phyloP scores from a whole-genome alignment of 2,113 vertebrate species.

The human region DNA sequence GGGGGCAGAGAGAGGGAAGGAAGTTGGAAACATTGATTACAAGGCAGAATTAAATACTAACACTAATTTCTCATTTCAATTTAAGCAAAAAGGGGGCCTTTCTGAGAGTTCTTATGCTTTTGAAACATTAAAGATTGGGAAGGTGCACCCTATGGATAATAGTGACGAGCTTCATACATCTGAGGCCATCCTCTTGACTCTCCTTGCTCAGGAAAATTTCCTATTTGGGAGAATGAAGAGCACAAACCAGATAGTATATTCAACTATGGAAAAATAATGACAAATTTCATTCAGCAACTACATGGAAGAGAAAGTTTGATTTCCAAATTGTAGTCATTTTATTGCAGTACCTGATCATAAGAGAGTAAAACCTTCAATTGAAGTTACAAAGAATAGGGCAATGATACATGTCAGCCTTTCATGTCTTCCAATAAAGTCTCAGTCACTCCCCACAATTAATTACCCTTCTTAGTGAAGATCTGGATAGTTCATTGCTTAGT shows the following conservation, averaged over 20 bases:
- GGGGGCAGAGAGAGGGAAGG: not conserved
- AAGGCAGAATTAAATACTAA: not conserved
- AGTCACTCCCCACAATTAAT: not conserved
- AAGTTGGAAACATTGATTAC: not conserved
- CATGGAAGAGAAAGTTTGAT: not conserved
- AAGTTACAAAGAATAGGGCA: not conserved
- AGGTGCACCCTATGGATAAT: not conserved
- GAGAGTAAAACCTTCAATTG: not conserved
- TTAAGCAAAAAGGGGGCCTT: not conserved
- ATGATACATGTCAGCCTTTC: not conserved
- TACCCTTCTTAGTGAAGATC: not conserved
- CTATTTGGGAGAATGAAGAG: not conserved
- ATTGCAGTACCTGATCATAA: not conserved
- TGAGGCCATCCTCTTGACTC: not conserved
- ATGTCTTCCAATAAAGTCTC: not conserved
- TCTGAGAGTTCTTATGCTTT: not conserved
- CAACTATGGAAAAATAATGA: not conserved
- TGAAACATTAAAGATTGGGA: not conserved
- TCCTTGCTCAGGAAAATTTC: not conserved
- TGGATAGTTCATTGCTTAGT: not conserved
- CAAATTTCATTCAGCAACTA: not conserved
- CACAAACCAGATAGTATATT: not conserved
- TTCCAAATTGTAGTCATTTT: not conserved
- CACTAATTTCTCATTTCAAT: not conserved
- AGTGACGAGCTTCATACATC: not conserved